Evolutionary conservation across 2,113 vertebrate species (phyloP).

Genomic region (Gorsachius goisagi): DNA sequence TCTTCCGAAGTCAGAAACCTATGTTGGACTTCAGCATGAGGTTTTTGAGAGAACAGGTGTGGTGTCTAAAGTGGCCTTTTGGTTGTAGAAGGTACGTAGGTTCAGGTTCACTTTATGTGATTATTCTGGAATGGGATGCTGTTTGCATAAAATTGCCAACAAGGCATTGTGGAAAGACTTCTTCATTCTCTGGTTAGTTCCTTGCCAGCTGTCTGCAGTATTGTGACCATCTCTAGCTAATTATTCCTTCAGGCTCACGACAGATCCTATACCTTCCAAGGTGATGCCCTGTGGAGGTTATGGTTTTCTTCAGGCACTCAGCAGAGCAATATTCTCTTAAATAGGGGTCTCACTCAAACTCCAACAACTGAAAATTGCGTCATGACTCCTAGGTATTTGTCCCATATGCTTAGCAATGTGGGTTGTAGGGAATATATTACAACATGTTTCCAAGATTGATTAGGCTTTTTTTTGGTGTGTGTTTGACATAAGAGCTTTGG

Average conservation of each 20-base stretch:
- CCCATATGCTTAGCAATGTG: neutral
- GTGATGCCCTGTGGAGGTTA: constrained; percentile 8
- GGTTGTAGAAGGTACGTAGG: neutral
- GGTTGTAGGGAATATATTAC: neutral
- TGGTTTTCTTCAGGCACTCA: constrained; percentile 18
- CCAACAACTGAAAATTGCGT: constrained; percentile 34
- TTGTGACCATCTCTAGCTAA: constrained; percentile 21
- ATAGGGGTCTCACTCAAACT: neutral
- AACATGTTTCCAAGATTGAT: neutral
- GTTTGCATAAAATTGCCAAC: neutral
- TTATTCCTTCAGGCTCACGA: constrained; percentile 37
- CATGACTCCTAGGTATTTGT: neutral
- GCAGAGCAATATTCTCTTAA: neutral
- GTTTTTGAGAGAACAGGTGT: neutral
- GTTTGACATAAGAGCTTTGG: neutral
- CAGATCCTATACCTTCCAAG: neutral
- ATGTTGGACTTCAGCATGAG: neutral
- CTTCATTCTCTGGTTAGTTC: neutral
- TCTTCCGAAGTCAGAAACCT: neutral
- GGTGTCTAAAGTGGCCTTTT: neutral
- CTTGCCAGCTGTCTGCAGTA: constrained; percentile 21
- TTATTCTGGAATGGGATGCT: neutral
- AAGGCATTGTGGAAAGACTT: neutral
- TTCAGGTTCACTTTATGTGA: neutral
- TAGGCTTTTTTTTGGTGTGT: neutral